Base-by-base conservation (phyloP, 2,797 vertebrate genomes). In the Vireo griseus region DNA sequence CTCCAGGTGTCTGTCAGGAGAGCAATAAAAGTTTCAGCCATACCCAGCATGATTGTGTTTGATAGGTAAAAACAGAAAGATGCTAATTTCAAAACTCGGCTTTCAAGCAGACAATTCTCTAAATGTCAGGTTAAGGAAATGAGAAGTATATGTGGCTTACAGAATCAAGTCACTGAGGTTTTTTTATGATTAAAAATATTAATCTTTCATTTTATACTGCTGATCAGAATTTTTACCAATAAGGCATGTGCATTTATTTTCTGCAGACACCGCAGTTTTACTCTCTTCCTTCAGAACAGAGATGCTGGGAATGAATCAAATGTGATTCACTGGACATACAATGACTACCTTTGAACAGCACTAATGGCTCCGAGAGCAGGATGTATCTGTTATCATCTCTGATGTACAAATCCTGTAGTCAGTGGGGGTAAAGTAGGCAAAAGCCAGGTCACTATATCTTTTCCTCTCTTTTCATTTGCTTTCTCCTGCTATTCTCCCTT, bases 1-100 rank as follows among this genome's bases (percentile, higher is more conserved):
- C 95, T 97, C 94, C 87, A 74, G 89, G 82, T 95, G 94, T 96
- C 96, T 97, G 90, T 95, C 87, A 94, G 94, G 88, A 83, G 74
- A 96, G 90, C 92, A 86, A 76, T 94, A 88, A 66, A 93, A 84
- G 79, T 84, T 92, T 62, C 68, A 65, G 33, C 67, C 15, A 17
- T 94, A 29, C 31, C 24, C 39, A 54, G 24, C 39, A 40, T 69
- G 79, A 94, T 96, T 86, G 55, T 83, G 29, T 75, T 68, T 93
- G 79, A 96, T 93, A 91, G 71, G 88, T 50, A 68, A 78, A 83
- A 96, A 72, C 57, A 95, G 92, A 82, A 75, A 92, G 69, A 95
- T 94, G 86, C 84, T 96, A 79, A 95, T 96, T 96, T 90, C 81
- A 85, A 92, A 96, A 59, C 76, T 33, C 18, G 13, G 37, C 90